Evolutionary conservation across 2,888 invertebrate genomes (phyloP).

Genomic region (Nesidiocoris tenuis): DNA sequence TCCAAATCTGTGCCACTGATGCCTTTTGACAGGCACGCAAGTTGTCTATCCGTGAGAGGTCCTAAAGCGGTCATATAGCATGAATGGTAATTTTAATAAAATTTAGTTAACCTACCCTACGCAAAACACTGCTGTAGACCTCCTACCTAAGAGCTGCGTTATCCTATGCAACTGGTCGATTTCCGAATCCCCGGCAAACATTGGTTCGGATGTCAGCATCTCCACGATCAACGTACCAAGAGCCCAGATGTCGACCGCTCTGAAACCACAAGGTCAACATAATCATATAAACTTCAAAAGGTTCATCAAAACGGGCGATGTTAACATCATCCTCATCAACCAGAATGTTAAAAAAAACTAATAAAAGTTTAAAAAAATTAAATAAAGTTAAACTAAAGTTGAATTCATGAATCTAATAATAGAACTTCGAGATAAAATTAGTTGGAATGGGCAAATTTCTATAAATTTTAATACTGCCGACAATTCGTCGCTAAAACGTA

Average conservation of each 20-base stretch:
- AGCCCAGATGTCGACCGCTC: slow-evolving; percentile 84
- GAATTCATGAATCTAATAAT: too few species aligned
- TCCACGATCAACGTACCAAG: slow-evolving; percentile 80
- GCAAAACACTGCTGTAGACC: too few species aligned
- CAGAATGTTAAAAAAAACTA: slow-evolving; percentile 89
- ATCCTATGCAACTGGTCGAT: slow-evolving; percentile 84
- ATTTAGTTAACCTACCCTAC: too few species aligned
- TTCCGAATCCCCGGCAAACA: slow-evolving; percentile 87
- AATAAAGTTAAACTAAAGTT: too few species aligned
- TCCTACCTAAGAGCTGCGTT: slow-evolving; percentile 68
- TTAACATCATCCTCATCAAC: slow-evolving; percentile 98
- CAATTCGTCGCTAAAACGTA: too few species aligned
- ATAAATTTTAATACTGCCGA: too few species aligned
- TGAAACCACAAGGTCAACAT: slow-evolving; percentile 51
- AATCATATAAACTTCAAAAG: too few species aligned
- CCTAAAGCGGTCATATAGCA: slow-evolving; percentile 3
- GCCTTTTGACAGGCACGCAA: slow-evolving; percentile 10
- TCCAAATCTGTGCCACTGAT: slow-evolving; percentile 9
- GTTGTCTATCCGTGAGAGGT: slow-evolving; percentile 21
- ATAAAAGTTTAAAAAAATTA: too few species aligned
- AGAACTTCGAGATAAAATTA: too few species aligned
- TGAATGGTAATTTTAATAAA: too few species aligned
- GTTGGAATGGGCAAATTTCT: too few species aligned
- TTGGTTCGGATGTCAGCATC: slow-evolving; percentile 81
- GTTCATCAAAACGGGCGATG: slow-evolving; percentile 92